These are phyloP conservation scores for Glossophaga mutica DNA, from an alignment of 2,797 vertebrate genomes.

Conservation along the genomic window DNA sequence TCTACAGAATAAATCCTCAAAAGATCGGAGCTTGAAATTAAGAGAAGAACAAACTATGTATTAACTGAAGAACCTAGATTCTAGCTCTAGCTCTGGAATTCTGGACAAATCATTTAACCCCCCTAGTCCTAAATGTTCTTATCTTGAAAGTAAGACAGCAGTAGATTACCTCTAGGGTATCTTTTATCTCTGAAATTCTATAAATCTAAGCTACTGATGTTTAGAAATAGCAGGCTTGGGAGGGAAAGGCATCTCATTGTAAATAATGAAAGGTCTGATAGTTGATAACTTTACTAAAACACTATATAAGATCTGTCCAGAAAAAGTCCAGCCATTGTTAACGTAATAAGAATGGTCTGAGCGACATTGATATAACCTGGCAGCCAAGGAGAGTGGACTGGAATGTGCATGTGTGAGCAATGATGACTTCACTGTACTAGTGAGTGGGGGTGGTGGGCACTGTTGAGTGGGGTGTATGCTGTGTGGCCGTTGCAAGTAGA, in stretches of 20 bases:
- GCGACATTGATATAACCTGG: background rate
- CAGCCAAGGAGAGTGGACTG: background rate
- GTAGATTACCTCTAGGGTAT: background rate
- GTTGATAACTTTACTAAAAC: background rate
- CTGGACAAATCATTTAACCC: background rate
- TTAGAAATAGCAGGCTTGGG: background rate
- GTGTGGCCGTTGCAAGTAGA: background rate
- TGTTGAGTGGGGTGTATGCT: background rate
- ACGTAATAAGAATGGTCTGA: background rate
- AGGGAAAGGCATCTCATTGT: background rate
- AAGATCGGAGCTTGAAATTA: constrained; percentile 3
- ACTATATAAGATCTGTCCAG: background rate
- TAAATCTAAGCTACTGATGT: background rate
- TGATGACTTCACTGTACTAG: background rate
- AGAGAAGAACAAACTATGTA: background rate
- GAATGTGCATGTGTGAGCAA: background rate
- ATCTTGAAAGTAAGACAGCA: background rate
- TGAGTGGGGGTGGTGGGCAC: background rate
- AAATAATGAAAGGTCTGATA: background rate
- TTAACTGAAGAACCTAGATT: background rate
- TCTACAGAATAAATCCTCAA: background rate
- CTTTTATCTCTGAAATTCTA: constrained; percentile 9
- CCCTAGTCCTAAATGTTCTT: background rate
- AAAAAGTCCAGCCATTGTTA: background rate
- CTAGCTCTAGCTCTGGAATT: background rate